These are phyloP conservation scores for Anthoptus insignis DNA, from an alignment of 2,888 invertebrate species.

Conservation along the genomic window DNA sequence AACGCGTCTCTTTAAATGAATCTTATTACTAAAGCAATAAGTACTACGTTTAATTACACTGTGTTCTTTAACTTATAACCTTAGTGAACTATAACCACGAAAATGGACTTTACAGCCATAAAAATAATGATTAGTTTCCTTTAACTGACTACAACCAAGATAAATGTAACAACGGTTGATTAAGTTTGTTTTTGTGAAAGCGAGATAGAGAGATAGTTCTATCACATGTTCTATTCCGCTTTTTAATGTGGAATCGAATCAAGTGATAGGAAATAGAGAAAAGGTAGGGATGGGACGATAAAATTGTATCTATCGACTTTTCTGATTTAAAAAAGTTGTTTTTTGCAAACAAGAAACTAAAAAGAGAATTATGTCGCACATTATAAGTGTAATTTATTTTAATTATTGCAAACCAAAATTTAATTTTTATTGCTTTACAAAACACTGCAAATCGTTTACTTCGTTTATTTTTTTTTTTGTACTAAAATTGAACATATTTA, in stretches of 20 bases:
- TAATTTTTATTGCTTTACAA: no score
- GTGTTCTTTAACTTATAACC: constrained; percentile 1
- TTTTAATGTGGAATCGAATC: constrained; percentile 73
- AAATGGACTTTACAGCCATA: constrained; percentile 3
- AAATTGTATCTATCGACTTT: neutral
- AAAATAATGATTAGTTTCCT: constrained; percentile 18
- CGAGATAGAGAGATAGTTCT: constrained; percentile 57
- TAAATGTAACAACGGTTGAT: constrained; percentile 22
- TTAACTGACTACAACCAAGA: constrained; percentile 39
- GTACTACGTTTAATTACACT: constrained; percentile 11
- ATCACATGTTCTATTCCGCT: constrained; percentile 53
- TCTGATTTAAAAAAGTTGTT: neutral
- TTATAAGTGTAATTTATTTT: no score
- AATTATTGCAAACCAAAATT: no score
- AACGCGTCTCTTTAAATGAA: constrained; percentile 33
- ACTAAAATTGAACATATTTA: no score
- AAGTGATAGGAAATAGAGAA: constrained; percentile 54
- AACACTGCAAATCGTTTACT: no score
- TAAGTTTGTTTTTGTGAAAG: constrained; percentile 52
- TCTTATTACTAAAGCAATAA: constrained; percentile 19
- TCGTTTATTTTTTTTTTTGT: no score
- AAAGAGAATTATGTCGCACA: no score
- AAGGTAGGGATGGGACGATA: constrained; percentile 53
- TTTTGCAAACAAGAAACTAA: no score
- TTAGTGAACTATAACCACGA: neutral